Evolutionary conservation across 2,888 invertebrate genomes (phyloP), one percentile per base, ranked within the genome.

Genomic region (Troides helena): DNA sequence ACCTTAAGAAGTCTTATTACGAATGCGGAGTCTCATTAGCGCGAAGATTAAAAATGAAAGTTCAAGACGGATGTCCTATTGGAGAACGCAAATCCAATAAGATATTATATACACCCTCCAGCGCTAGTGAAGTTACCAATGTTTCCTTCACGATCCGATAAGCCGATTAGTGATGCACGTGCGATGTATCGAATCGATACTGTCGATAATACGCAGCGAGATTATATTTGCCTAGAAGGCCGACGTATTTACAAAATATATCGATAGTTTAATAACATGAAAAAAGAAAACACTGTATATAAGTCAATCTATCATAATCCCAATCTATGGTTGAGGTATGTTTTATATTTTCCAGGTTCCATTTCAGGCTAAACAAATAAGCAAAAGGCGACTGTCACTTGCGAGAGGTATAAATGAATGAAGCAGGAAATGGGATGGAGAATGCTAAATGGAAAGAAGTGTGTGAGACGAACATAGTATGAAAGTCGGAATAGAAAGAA

Each of bases 131-230:
- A 18, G 50, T 17, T 36, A 18, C 17, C 8, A 53, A 17, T 6
- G 50, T 36, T 7, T 53, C 18, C 1, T 10, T 23, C 14, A 21
- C 36, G 46, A 57, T 25, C 14, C 36, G 68, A 70, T 74, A 75
- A 75, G 71, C 72, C 71, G 59, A 75, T 75, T 74, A 75, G 68
- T 67, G 36, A 18, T 57, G 67, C 62, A 62, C 25, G 39, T 36
- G 61, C n/a, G 6, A 60, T 18, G 50, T 50, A 18, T 50, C 50
- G 50, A 50, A 50, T 50, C 50, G 50, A 50, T 50, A 69, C 17
- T 66, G 23, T 53, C 60, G 59, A 66, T 62, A 63, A 63, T 30
- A 50, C 50, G 0, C 43, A 12, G 12, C 50, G 14, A 50, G 36
- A 39, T 60, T 60, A 30, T 18, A 39, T 18, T 39, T 60, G 18